Evolutionary conservation across 2,797 vertebrate species (phyloP).

Genomic region (Enteromius afrohamiltoni): DNA sequence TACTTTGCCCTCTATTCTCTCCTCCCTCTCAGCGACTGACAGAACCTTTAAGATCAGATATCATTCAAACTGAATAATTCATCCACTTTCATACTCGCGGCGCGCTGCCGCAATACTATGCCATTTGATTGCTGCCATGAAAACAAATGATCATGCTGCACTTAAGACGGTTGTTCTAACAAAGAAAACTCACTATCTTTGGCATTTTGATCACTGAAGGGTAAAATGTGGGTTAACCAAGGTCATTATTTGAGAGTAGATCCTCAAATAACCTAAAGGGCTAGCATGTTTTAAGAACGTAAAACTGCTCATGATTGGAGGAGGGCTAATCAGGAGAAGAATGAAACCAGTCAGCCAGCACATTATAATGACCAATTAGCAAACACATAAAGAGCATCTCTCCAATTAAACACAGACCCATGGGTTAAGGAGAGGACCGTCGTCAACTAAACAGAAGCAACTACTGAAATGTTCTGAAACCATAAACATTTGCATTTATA

Average conservation of each 20-base stretch:
- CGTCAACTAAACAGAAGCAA: background rate
- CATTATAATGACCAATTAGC: conserved; percentile 73
- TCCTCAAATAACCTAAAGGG: conserved; percentile 2
- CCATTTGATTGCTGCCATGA: conserved; percentile 14
- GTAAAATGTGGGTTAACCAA: background rate
- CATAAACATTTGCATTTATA: conserved; percentile 2
- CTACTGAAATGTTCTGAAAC: background rate
- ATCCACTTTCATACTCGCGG: conserved; percentile 37
- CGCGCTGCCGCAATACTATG: background rate
- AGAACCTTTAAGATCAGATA: conserved; percentile 45
- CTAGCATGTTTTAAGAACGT: background rate
- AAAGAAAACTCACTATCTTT: background rate
- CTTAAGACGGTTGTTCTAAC: background rate
- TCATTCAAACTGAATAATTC: conserved; percentile 49
- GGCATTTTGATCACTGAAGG: background rate
- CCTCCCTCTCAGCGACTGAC: conserved; percentile 42
- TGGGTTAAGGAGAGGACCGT: conserved; percentile 62
- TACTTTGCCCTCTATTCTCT: conserved; percentile 30
- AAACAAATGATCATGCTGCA: background rate
- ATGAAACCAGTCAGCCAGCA: conserved; percentile 62
- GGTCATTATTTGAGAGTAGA: background rate
- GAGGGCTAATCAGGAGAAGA: conserved; percentile 28
- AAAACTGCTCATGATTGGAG: background rate
- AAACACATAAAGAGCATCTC: conserved; percentile 57
- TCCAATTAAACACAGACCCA: conserved; percentile 51